Evolutionary conservation across 2,888 invertebrate genomes (phyloP).

Genomic region (Pyrochroa serraticornis): DNA sequence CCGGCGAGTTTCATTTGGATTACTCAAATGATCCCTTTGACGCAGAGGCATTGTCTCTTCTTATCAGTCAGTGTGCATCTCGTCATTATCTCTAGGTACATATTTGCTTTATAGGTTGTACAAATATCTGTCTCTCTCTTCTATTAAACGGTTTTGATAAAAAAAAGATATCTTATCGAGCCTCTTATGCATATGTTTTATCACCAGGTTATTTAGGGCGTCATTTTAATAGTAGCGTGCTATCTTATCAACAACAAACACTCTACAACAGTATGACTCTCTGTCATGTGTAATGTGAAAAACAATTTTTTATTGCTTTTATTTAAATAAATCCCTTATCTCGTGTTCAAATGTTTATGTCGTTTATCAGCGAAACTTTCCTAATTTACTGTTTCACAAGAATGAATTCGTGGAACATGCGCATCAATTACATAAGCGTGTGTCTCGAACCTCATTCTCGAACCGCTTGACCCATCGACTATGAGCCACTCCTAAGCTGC

Average conservation of each 20-base stretch:
- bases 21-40: slow-evolving; percentile 13
- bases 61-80: slow-evolving; percentile 22
- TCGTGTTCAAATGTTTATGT: slow-evolving; percentile 23
- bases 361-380: slow-evolving; percentile 21
- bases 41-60: slow-evolving; percentile 14
- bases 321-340: slow-evolving; percentile 19
- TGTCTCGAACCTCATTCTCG: background rate
- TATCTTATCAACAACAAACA: slow-evolving; percentile 31
- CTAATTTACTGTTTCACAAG: slow-evolving; percentile 19
- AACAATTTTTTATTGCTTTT: slow-evolving; percentile 31
- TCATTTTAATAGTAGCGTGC: slow-evolving; percentile 25
- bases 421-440: slow-evolving; percentile 6
- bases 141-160: slow-evolving; percentile 22
- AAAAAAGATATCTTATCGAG: slow-evolving; percentile 26
- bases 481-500: slow-evolving; percentile 12
- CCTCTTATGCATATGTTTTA: slow-evolving; percentile 27
- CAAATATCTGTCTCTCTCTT: slow-evolving; percentile 9
- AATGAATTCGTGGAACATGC: slow-evolving; percentile 3
- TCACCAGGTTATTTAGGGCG: slow-evolving; percentile 30
- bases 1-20: slow-evolving; percentile 8
- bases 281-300: slow-evolving; percentile 15
- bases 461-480: slow-evolving; percentile 1
- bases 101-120: slow-evolving; percentile 22
- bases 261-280: slow-evolving; percentile 26
- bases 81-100: slow-evolving; percentile 20